Evolutionary conservation across 2,113 vertebrate species (phyloP).

Genomic region (Paradisaea rubra): DNA sequence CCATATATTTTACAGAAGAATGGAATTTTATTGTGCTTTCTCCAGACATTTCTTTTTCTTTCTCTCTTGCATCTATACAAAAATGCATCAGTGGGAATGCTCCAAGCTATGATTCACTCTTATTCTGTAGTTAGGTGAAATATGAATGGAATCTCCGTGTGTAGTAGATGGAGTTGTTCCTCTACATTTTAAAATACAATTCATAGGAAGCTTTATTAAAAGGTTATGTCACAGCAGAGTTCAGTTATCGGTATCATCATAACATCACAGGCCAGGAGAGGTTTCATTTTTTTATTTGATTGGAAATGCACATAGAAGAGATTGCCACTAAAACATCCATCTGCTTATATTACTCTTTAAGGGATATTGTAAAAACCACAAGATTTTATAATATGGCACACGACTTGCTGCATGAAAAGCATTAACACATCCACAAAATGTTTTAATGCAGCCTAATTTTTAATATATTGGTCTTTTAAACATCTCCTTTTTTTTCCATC

Average conservation of each 20-base stretch:
- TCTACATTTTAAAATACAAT: not conserved
- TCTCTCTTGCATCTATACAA: not conserved
- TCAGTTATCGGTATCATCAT: not conserved
- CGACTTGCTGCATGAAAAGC: not conserved
- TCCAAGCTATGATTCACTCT: not conserved
- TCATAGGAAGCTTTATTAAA: not conserved
- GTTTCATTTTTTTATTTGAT: not conserved
- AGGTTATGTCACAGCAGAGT: not conserved
- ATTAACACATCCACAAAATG: not conserved
- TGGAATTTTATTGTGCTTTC: not conserved
- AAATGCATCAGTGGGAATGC: not conserved
- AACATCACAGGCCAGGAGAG: not conserved
- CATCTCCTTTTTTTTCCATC: rapidly evolving
- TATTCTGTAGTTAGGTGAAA: not conserved
- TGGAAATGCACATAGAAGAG: not conserved
- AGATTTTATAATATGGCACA: not conserved
- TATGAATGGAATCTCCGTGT: not conserved
- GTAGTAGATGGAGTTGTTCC: not conserved
- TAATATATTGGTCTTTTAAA: not conserved
- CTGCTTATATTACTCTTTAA: not conserved
- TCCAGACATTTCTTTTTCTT: not conserved
- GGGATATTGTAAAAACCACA: not conserved
- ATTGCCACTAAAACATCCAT: not conserved
- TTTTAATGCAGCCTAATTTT: not conserved
- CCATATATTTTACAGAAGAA: not conserved